Evolutionary conservation across 2,797 vertebrate genomes (phyloP).

Genomic region (Ptychobarbus kaznakovi): DNA sequence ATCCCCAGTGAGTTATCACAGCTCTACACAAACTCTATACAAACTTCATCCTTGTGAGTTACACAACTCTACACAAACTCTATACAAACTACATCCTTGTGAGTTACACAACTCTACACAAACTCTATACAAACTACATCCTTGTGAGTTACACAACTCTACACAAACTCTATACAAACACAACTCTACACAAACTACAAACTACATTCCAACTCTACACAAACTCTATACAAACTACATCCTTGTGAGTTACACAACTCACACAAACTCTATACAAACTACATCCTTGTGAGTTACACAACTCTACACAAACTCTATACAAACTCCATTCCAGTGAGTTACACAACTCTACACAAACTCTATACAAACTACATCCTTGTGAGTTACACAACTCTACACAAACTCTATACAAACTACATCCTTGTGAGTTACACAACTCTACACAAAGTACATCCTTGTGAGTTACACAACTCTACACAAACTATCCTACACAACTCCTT

Average conservation of each 20-base stretch:
- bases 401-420: neutral
- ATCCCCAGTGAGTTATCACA: conserved; percentile 86
- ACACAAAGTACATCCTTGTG: too few species aligned
- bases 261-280: neutral
- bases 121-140: neutral
- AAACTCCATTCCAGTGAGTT: neutral
- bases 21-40: neutral
- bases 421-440: too few species aligned
- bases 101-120: neutral
- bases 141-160: neutral
- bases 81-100: neutral
- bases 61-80: neutral
- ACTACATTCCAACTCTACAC: neutral
- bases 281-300: neutral
- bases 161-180: neutral
- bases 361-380: neutral
- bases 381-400: neutral
- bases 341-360: neutral
- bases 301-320: neutral
- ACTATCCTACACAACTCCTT: too few species aligned
- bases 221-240: neutral
- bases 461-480: too few species aligned
- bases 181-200: neutral
- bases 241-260: neutral
- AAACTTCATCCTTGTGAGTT: neutral